Evolutionary conservation across 2,888 invertebrate genomes (phyloP).

Genomic region (Teleogryllus oceanicus): DNA sequence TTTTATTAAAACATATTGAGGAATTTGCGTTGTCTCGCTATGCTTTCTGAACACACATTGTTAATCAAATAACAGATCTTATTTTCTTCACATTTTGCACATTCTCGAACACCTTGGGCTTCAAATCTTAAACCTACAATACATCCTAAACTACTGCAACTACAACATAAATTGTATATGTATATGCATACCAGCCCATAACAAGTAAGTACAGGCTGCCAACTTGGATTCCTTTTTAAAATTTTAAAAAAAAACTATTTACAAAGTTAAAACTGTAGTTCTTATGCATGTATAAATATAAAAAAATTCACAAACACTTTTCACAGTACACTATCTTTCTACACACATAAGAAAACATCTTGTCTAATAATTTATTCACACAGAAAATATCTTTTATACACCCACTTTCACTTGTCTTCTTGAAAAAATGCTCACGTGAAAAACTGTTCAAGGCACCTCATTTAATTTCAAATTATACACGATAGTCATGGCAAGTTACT

Average conservation of each 20-base stretch:
- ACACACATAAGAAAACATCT: slow-evolving; percentile 19
- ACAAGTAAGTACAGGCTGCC: slow-evolving; percentile 32
- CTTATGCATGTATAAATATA: slow-evolving; percentile 18
- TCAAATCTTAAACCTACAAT: not conserved
- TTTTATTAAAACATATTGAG: too few species aligned
- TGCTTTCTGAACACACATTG: too few species aligned
- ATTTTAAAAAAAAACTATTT: slow-evolving; percentile 32
- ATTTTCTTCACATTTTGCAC: too few species aligned
- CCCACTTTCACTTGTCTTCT: not conserved
- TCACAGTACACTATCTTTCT: slow-evolving; percentile 21
- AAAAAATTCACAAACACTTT: slow-evolving; percentile 11
- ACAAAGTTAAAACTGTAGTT: slow-evolving; percentile 25
- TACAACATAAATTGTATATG: not conserved
- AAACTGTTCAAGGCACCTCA: not conserved
- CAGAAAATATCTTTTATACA: not conserved
- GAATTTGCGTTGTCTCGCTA: too few species aligned
- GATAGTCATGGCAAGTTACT: not conserved
- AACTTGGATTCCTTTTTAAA: too few species aligned
- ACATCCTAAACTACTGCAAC: not conserved
- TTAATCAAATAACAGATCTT: too few species aligned
- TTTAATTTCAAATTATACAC: not conserved
- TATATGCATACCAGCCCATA: slow-evolving; percentile 30
- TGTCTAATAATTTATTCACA: not conserved
- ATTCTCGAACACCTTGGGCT: too few species aligned
- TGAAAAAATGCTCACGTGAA: not conserved